These are phyloP conservation scores for Axinella damicornis DNA, from an alignment of 37 sponge, comb jelly and placozoan genomes.

Conservation along the genomic window DNA sequence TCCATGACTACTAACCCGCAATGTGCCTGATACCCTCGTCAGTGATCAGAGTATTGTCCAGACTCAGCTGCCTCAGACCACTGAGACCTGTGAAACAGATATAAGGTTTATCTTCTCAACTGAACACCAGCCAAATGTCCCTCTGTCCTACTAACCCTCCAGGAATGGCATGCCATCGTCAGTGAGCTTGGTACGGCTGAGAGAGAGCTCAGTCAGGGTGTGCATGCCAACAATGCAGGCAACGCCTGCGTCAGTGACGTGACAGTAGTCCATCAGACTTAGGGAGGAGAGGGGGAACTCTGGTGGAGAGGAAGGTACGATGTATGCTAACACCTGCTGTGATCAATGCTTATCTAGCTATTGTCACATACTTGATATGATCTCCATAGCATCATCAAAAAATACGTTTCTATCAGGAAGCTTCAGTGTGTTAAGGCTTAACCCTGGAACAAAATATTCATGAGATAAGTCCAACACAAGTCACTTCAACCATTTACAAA, in stretches of 20 bases:
- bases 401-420: constrained; percentile 58
- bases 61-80: constrained; percentile 30
- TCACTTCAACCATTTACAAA: no score
- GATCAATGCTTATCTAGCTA: no score
- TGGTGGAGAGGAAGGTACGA: no score
- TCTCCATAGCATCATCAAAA: constrained; percentile 35
- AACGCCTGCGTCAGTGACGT: constrained; percentile 58
- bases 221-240: constrained; percentile 30
- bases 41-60: constrained; percentile 60
- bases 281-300: constrained; percentile 48
- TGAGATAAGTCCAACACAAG: no score
- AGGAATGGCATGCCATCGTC: constrained; percentile 59
- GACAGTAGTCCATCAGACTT: constrained; percentile 51
- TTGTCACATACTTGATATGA: constrained; percentile 18
- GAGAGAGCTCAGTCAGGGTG: constrained; percentile 42
- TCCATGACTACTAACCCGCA: constrained; percentile 10
- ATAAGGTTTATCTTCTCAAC: no score
- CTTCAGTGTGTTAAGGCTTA: constrained; percentile 27
- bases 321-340: no score
- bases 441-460: constrained; percentile 16
- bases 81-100: constrained; percentile 17
- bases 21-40: constrained; percentile 43
- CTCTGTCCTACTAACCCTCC: constrained; percentile 11
- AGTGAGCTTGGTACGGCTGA: constrained; percentile 61
- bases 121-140: background rate